Conservation (phyloP, 2,113 vertebrate species). For the Tiliqua scincoides region DNA sequence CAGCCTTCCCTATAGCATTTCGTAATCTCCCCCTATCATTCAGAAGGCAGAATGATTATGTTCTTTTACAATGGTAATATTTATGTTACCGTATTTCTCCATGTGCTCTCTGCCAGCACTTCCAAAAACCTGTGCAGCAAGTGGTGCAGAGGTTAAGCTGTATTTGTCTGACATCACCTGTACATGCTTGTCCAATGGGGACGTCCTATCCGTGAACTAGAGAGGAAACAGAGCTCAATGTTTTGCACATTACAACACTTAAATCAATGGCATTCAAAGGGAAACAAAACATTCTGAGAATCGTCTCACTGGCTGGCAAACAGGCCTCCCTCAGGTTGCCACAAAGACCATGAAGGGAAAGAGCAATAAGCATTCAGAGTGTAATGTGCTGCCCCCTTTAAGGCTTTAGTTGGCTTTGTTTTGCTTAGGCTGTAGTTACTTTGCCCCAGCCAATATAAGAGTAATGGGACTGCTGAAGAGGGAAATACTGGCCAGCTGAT, state of each 20-base stretch:
- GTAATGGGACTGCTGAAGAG: too few relatives aligned
- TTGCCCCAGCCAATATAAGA: too few relatives aligned
- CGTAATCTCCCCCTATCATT: neutral
- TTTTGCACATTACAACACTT: neutral
- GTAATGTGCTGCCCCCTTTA: too few relatives aligned
- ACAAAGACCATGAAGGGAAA: too few relatives aligned
- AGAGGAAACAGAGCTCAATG: neutral
- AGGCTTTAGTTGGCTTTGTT: too few relatives aligned
- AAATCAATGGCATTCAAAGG: neutral
- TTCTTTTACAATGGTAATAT: neutral
- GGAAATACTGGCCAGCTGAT: too few relatives aligned
- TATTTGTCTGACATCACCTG: slow-evolving; percentile 86
- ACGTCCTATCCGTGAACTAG: slow-evolving; percentile 80
- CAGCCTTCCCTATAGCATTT: neutral
- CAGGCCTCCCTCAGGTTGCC: neutral
- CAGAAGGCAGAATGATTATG: neutral
- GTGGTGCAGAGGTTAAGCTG: slow-evolving; percentile 79
- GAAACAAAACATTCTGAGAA: neutral
- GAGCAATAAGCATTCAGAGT: too few relatives aligned
- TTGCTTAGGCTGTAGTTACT: too few relatives aligned
- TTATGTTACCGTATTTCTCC: slow-evolving; percentile 90
- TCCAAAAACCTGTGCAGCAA: slow-evolving; percentile 88
- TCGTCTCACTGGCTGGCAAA: neutral
- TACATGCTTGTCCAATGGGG: slow-evolving; percentile 90
- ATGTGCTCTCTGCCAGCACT: slow-evolving; percentile 91